Conservation (phyloP, 2,113 vertebrate genomes). For the Bufo bufo region DNA sequence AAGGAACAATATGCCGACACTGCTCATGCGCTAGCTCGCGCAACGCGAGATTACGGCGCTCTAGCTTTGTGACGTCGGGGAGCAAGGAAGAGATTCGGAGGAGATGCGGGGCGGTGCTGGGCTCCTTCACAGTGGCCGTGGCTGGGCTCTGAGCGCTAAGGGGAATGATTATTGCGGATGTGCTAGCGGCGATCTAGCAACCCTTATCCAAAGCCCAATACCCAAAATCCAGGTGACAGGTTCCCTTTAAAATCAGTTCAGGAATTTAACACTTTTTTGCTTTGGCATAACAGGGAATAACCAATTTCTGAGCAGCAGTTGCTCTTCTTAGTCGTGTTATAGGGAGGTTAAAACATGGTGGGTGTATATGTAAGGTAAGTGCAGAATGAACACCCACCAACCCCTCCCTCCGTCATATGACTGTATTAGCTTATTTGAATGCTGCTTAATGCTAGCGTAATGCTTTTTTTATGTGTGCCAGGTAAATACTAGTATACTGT, state of each 20-base stretch:
- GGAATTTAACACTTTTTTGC: slow-evolving; percentile 18
- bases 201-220: too few species aligned
- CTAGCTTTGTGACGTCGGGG: too few species aligned
- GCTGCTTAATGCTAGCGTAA: slow-evolving; percentile 9
- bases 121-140: too few species aligned
- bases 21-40: too few species aligned
- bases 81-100: too few species aligned
- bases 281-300: slow-evolving; percentile 25
- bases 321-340: slow-evolving; percentile 32
- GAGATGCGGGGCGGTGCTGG: too few species aligned
- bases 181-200: too few species aligned
- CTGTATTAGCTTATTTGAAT: not conserved
- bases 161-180: too few species aligned
- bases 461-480: not conserved
- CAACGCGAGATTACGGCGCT: too few species aligned
- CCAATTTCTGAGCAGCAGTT: slow-evolving; percentile 34
- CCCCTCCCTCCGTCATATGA: not conserved
- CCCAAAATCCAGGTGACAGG: too few species aligned
- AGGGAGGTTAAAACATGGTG: slow-evolving; percentile 41
- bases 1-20: too few species aligned
- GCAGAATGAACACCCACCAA: slow-evolving; percentile 30
- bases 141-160: too few species aligned
- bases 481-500: not conserved
- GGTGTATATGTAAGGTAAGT: slow-evolving; percentile 51
- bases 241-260: not conserved